These are phyloP conservation scores for Lycocerus yunnanus DNA, from an alignment of 2,888 invertebrate genomes.

Conservation along the genomic window DNA sequence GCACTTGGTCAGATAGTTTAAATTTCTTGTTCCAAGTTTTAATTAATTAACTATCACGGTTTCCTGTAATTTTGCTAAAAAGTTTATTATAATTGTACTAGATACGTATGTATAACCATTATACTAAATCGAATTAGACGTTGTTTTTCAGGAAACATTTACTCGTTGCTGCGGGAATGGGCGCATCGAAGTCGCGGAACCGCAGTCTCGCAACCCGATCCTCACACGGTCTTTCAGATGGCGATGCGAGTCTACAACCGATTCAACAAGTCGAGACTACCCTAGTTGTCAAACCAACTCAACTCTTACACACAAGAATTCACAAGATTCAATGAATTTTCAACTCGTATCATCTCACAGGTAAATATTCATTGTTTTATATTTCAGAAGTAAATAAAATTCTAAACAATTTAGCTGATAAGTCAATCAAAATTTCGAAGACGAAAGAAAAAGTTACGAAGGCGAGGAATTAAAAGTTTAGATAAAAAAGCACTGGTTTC, in stretches of 20 bases:
- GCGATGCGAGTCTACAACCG: conserved; percentile 33
- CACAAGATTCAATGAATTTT: conserved; percentile 29
- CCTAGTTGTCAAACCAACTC: conserved; percentile 38
- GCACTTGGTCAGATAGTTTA: too few relatives aligned
- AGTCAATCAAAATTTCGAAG: neutral
- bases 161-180: conserved; percentile 56
- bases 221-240: conserved; percentile 60
- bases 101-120: conserved; percentile 11
- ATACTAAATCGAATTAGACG: conserved; percentile 44
- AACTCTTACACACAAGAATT: conserved; percentile 32
- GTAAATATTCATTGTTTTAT: neutral
- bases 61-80: too few relatives aligned
- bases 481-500: too few relatives aligned
- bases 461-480: too few relatives aligned
- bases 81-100: too few relatives aligned
- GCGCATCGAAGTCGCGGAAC: conserved; percentile 41
- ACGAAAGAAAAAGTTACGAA: too few relatives aligned
- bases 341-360: neutral
- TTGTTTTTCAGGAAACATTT: conserved; percentile 64
- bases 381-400: neutral
- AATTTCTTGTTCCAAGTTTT: too few relatives aligned
- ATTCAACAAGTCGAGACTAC: conserved; percentile 32
- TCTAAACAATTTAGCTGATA: neutral
- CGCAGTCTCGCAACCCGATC: conserved; percentile 64
- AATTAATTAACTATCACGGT: too few relatives aligned